A percentile compares a stretch with the other conserved stretches of the same genome.
Conservation (phyloP, 2,113 vertebrate species). For the Cariama cristata region DNA sequence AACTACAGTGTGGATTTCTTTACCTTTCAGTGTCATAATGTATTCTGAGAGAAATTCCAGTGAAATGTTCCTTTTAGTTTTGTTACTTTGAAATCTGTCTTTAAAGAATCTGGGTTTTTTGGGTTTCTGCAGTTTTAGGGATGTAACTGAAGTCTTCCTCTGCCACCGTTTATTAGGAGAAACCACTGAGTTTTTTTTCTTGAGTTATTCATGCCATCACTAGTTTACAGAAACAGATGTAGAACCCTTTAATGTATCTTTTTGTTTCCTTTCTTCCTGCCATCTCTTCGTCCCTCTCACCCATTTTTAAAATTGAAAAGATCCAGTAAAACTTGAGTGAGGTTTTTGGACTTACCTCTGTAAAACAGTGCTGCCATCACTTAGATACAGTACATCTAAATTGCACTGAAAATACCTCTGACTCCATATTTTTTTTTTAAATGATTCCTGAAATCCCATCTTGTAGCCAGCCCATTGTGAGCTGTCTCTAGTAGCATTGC, state of each 20-base stretch:
- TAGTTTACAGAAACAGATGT: not conserved
- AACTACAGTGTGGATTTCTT: not conserved
- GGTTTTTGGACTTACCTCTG: not conserved
- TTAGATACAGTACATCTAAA: not conserved
- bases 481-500: not conserved
- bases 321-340: not conserved
- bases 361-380: not conserved
- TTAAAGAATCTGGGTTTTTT: not conserved
- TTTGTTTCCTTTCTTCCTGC: not conserved
- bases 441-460: not conserved
- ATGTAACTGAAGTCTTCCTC: not conserved
- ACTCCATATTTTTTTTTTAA: not conserved
- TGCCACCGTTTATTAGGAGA: not conserved
- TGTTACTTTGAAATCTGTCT: not conserved
- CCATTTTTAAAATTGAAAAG: not conserved
- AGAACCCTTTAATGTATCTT: not conserved
- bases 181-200: not conserved
- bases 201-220: not conserved
- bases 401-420: not conserved
- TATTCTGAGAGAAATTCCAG: not conserved
- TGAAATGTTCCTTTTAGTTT: not conserved
- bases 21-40: not conserved
- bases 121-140: not conserved
- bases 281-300: not conserved
- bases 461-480: not conserved